These are phyloP conservation scores for Cyrtonyx montezumae DNA, from an alignment of 2,113 vertebrate genomes.

Conservation along the genomic window DNA sequence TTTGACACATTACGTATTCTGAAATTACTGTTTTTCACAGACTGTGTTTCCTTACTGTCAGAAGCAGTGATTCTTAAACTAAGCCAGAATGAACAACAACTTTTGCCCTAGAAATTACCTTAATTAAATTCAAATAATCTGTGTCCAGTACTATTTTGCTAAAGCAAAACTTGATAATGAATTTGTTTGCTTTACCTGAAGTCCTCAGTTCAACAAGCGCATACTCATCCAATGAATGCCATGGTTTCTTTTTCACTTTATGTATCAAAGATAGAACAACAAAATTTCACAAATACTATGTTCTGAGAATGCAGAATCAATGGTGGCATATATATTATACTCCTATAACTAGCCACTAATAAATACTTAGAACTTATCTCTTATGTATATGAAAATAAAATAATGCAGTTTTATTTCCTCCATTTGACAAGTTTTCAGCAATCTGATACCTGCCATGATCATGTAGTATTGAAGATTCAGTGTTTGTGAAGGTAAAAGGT, in stretches of 20 bases:
- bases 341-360: not conserved
- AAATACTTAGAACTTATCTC: not conserved
- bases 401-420: not conserved
- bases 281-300: not conserved
- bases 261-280: not conserved
- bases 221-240: not conserved
- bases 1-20: not conserved
- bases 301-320: not conserved
- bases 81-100: not conserved
- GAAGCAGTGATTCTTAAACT: not conserved
- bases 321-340: not conserved
- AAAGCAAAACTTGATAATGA: not conserved
- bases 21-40: not conserved
- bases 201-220: fast-evolving
- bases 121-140: not conserved
- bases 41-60: not conserved
- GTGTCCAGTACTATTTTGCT: not conserved
- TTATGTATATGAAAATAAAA: not conserved
- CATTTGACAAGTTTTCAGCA: not conserved
- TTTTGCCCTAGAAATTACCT: not conserved
- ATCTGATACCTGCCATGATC: not conserved
- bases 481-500: not conserved
- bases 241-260: not conserved
- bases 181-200: not conserved
- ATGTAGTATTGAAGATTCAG: not conserved